Evolutionary conservation across 2,113 vertebrate genomes (phyloP), one percentile per base, ranked within the genome.

Genomic region (Ardeotis arabs): DNA sequence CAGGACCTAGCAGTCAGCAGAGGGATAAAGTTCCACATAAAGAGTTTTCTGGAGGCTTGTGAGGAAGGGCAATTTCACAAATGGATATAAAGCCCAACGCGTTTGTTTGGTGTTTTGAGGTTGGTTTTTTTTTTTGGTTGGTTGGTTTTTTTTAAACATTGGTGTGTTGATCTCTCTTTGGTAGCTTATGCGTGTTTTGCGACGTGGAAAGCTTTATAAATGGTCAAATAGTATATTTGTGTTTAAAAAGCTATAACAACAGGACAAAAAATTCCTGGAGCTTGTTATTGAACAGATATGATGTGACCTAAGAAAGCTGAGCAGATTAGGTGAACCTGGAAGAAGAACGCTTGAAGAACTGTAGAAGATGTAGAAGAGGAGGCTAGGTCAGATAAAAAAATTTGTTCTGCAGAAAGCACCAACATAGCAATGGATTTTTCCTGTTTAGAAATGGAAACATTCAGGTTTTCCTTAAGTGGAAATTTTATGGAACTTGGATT

Each of bases 11-110:
- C 35, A 59, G 23, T 50, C 6, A 39, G 7, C 11, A 35, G 6
- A 14, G 12, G 14, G 9, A 52, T 79, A 22, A 73, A 85, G 69
- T 53, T 68, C 39, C 37, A n/a, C 0, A 0, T 19, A 13, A 37
- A 18, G 0, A 0, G 23, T 73, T 87, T 82, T 59, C 24, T 52
- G 18, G 16, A 53, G 49, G 50, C 74, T 77, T 78, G 28, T 49
- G 29, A 58, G 33, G n/a, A 73, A 89, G 10, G 11, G 10, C 7
- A 58, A 6, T 49, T 62, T 87, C 33, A 31, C 7, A 64, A 72
- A 68, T 8, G 10, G 15, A 6, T 59, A 8, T 20, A 47, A 58
- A 79, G 8, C 4, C 4, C 33, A 64, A 13, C 7, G 7, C 27
- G 23, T 1, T 6, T 12, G 27, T 55, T 35, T 37, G 41, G 15